Percentiles rank a stretch among this genome's conserved stretches.
These are phyloP conservation scores for Cydia splendana DNA, from an alignment of 1,140 invertebrate genomes.

Conservation along the genomic window DNA sequence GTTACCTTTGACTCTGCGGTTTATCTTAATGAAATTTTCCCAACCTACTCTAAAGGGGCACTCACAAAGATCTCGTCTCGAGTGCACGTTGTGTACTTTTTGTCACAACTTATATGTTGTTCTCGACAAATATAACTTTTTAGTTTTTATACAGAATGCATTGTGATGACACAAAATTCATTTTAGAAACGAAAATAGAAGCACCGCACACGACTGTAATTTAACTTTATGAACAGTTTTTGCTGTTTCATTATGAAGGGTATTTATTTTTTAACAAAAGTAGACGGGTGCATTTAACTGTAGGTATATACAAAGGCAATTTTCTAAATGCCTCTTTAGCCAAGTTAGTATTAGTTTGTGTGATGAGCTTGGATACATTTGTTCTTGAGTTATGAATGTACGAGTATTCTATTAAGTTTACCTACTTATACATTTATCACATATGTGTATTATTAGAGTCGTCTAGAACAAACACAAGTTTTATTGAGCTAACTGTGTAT, in stretches of 20 bases:
- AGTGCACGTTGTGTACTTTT: background rate
- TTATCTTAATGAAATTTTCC: conserved; percentile 1
- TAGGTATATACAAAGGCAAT: too few relatives aligned
- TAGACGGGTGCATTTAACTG: too few relatives aligned
- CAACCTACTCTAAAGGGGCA: background rate
- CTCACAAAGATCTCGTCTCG: background rate
- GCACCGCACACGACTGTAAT: background rate
- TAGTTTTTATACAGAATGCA: background rate
- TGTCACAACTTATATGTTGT: background rate
- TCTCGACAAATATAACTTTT: background rate
- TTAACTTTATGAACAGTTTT: conserved; percentile 9
- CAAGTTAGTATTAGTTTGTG: too few relatives aligned
- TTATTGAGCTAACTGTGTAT: too few relatives aligned
- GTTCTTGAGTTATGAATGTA: too few relatives aligned
- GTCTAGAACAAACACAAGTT: too few relatives aligned
- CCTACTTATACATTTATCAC: too few relatives aligned
- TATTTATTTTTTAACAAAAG: too few relatives aligned
- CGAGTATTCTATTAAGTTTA: too few relatives aligned
- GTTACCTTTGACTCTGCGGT: background rate
- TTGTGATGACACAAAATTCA: background rate
- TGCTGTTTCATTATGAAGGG: background rate
- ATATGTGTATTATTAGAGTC: too few relatives aligned
- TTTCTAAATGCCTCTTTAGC: too few relatives aligned
- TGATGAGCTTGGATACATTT: too few relatives aligned
- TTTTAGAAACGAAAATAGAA: background rate